Conservation (phyloP, 2,888 invertebrate species). For the Sympetrum striolatum region DNA sequence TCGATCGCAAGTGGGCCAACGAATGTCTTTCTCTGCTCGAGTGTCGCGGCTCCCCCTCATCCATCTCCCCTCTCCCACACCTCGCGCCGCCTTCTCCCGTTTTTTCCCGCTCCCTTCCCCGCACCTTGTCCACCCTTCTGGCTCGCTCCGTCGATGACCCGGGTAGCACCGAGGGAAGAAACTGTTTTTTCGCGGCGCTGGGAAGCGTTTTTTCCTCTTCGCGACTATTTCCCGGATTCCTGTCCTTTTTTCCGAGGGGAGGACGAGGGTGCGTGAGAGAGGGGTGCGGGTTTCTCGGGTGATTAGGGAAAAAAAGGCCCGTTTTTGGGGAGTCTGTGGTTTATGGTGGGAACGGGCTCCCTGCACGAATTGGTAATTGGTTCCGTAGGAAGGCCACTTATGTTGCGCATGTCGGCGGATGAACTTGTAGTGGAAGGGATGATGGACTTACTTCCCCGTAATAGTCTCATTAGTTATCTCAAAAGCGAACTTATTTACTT, state of each 20-base stretch:
- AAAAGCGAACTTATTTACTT: too few species aligned
- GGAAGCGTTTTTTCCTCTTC: not conserved
- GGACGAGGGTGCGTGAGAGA: not conserved
- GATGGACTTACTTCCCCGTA: too few species aligned
- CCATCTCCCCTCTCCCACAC: not conserved
- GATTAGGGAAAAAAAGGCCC: not conserved
- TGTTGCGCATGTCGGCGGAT: too few species aligned
- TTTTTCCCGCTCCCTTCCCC: not conserved
- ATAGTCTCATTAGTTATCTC: too few species aligned
- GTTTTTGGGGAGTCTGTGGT: not conserved
- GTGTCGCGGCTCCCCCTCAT: slow-evolving; percentile 15
- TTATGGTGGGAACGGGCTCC: not conserved
- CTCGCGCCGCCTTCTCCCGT: not conserved
- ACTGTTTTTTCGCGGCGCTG: not conserved
- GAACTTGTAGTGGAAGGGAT: too few species aligned
- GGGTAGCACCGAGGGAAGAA: slow-evolving; percentile 7
- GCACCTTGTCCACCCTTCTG: not conserved
- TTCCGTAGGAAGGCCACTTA: too few species aligned
- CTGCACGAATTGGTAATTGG: not conserved
- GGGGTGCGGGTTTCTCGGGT: not conserved
- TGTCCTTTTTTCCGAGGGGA: not conserved
- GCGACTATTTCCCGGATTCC: not conserved
- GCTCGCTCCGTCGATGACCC: slow-evolving; percentile 29
- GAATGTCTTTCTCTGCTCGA: slow-evolving; percentile 34
- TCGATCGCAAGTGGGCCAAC: slow-evolving; percentile 42